phyloP scores from a whole-genome alignment of 2,888 invertebrate genomes.

The Cantharis nigra region DNA sequence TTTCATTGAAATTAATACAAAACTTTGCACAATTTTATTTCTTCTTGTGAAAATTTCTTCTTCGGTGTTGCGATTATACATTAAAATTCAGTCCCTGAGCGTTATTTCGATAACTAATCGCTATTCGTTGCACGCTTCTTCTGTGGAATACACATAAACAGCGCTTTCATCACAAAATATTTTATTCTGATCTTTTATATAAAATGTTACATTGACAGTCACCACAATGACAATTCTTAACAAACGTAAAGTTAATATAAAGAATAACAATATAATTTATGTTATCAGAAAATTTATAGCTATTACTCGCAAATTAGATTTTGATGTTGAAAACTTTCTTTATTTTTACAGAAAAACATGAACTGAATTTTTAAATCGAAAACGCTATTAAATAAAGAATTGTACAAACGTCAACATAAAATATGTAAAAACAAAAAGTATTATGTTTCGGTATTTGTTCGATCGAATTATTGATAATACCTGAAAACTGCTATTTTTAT shows the following conservation, averaged over 20 bases:
- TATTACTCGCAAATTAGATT: background rate
- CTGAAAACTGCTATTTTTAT: conserved; percentile 40
- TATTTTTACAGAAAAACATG: background rate
- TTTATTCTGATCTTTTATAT: conserved; percentile 1
- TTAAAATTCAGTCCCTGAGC: background rate
- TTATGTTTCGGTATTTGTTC: conserved; percentile 15
- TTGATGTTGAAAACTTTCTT: background rate
- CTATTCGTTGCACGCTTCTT: conserved; percentile 5
- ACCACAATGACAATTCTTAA: background rate
- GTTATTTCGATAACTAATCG: conserved; percentile 7
- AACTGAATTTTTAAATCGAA: background rate
- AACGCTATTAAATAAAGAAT: background rate
- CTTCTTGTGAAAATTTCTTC: background rate
- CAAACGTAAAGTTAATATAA: background rate
- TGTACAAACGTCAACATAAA: background rate
- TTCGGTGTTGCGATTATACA: background rate
- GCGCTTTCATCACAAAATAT: conserved; percentile 18
- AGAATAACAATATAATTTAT: background rate
- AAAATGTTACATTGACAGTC: background rate
- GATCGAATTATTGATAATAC: conserved; percentile 44
- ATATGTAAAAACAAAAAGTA: conserved; percentile 21
- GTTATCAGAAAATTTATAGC: background rate
- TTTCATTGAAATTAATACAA: background rate
- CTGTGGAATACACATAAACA: conserved; percentile 17
- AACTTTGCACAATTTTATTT: background rate